A percentile compares a stretch with the other conserved stretches of the same genome.
These are phyloP conservation scores for Trichomalopsis sarcophagae DNA, from an alignment of 1,140 invertebrate species.

Conservation along the genomic window DNA sequence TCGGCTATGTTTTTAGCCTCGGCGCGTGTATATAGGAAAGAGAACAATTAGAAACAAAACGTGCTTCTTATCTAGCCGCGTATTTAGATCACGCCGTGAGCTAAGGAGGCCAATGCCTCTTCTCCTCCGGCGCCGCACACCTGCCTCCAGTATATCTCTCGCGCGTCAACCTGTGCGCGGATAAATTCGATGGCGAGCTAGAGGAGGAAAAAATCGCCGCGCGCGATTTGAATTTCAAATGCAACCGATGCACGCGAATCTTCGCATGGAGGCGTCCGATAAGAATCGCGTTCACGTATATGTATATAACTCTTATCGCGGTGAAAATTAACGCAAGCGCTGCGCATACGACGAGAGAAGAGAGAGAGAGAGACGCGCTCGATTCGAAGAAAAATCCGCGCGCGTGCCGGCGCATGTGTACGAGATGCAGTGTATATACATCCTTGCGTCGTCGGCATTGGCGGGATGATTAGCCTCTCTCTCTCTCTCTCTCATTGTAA, in stretches of 20 bases:
- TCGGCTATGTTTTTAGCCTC: neutral
- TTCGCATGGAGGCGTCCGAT: neutral
- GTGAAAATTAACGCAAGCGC: neutral
- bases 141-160: too few species aligned
- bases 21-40: neutral
- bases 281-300: conserved; percentile 1
- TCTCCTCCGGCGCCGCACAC: neutral
- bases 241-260: neutral
- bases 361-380: neutral
- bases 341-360: neutral
- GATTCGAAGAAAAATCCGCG: too few species aligned
- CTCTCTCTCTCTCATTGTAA: neutral
- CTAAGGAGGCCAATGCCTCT: conserved; percentile 29
- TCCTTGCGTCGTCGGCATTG: neutral
- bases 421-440: neutral
- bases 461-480: neutral
- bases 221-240: neutral
- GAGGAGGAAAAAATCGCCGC: neutral
- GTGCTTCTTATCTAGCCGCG: neutral
- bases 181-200: neutral
- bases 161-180: too few species aligned
- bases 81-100: neutral
- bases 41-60: neutral
- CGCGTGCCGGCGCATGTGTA: too few species aligned
- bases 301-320: neutral